A percentile compares a stretch with the other conserved stretches of the same genome.
These are phyloP conservation scores for Typhlichthys subterraneus DNA, from an alignment of 2,797 vertebrate genomes.

Conservation along the genomic window DNA sequence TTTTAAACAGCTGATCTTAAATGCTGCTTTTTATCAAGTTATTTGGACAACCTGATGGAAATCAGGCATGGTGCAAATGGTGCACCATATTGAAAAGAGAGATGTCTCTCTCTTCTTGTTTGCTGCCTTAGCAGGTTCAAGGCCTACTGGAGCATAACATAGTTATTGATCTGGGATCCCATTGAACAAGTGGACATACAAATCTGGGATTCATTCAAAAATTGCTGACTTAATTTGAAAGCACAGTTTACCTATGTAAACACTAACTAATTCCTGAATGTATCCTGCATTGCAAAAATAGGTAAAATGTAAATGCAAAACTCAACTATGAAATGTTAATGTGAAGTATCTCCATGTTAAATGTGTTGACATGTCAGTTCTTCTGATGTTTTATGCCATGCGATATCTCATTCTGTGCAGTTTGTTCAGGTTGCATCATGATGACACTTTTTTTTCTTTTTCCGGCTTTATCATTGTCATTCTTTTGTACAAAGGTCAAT, in stretches of 20 bases:
- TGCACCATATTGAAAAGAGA: neutral
- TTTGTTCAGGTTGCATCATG: slow-evolving; percentile 25
- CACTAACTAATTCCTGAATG: slow-evolving; percentile 44
- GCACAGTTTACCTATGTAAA: slow-evolving; percentile 24
- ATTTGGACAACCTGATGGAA: no score
- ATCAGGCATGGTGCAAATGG: no score
- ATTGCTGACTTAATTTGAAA: slow-evolving; percentile 23
- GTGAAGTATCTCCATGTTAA: neutral
- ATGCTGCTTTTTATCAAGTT: no score
- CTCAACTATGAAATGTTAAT: slow-evolving; percentile 42
- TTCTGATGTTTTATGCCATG: slow-evolving; percentile 44
- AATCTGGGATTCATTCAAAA: neutral
- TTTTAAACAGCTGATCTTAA: no score
- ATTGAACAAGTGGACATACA: neutral
- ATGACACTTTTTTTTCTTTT: slow-evolving; percentile 27
- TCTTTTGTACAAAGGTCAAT: slow-evolving; percentile 56
- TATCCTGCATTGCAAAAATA: slow-evolving; percentile 25
- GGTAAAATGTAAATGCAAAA: slow-evolving; percentile 36
- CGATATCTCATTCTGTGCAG: slow-evolving; percentile 18
- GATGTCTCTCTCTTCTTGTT: slow-evolving; percentile 1
- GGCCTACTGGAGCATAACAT: slow-evolving; percentile 23
- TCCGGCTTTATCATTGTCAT: slow-evolving; percentile 34
- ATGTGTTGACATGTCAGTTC: slow-evolving; percentile 17
- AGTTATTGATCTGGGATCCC: slow-evolving; percentile 33
- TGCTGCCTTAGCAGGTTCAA: neutral